Conservation (phyloP, 2,797 vertebrate species). For the Danio tinwini region DNA sequence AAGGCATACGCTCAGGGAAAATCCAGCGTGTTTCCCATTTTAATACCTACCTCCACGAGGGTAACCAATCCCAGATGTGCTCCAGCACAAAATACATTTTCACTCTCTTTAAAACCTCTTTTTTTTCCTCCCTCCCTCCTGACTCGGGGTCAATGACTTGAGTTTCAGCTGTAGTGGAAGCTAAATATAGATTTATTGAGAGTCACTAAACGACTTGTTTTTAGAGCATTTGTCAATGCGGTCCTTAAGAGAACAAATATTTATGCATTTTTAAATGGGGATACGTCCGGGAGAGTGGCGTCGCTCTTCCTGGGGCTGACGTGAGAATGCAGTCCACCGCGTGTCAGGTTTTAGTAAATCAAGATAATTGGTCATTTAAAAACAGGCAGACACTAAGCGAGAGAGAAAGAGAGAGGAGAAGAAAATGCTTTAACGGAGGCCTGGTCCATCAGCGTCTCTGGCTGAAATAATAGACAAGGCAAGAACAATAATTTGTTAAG, state of each 20-base stretch:
- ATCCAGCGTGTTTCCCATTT: conserved; percentile 67
- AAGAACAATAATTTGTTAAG: conserved; percentile 36
- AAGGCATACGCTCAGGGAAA: conserved; percentile 66
- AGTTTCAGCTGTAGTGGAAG: conserved; percentile 55
- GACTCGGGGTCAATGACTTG: conserved; percentile 61
- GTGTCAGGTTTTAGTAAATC: conserved; percentile 59
- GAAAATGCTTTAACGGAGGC: background rate
- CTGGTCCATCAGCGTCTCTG: conserved; percentile 34
- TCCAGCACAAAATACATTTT: conserved; percentile 64
- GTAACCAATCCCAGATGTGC: conserved; percentile 72
- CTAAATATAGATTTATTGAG: conserved; percentile 64
- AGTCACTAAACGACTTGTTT: conserved; percentile 63
- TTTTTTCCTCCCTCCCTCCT: conserved; percentile 32
- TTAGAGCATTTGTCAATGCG: conserved; percentile 61
- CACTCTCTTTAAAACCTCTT: conserved; percentile 63
- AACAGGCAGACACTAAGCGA: conserved; percentile 37
- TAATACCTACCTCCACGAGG: conserved; percentile 69
- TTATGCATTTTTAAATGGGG: conserved; percentile 58
- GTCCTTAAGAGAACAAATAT: conserved; percentile 62
- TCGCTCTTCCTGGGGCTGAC: conserved; percentile 46
- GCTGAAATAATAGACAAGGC: conserved; percentile 41
- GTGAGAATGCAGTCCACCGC: conserved; percentile 40
- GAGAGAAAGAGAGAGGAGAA: background rate
- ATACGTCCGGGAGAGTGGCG: conserved; percentile 53
- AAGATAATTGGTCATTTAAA: conserved; percentile 50